Conservation (phyloP, 2,888 invertebrate species). For the Leptura quadrifasciata region DNA sequence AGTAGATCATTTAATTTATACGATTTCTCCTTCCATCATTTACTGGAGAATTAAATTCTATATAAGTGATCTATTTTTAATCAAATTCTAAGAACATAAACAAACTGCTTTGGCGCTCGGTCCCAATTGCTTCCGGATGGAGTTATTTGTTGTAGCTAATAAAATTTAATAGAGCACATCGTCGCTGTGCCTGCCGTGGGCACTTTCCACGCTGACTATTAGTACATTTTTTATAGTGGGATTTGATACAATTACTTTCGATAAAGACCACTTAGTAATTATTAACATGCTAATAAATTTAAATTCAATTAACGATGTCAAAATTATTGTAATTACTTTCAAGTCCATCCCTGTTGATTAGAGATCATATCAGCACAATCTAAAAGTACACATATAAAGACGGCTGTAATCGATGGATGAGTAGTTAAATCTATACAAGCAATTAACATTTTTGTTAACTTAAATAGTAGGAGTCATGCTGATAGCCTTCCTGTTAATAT, state of each 20-base stretch:
- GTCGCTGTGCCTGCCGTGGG: too few species aligned
- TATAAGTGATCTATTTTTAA: too few species aligned
- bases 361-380: slow-evolving; percentile 52
- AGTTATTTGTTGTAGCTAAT: too few species aligned
- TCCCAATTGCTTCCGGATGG: too few species aligned
- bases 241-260: slow-evolving; percentile 33
- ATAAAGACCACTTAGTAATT: slow-evolving; percentile 23
- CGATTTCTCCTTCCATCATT: too few species aligned
- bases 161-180: too few species aligned
- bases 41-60: too few species aligned
- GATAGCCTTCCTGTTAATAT: slow-evolving; percentile 53
- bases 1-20: too few species aligned
- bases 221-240: background rate
- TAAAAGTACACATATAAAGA: slow-evolving; percentile 57
- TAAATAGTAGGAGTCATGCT: slow-evolving; percentile 66
- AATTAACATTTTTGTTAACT: slow-evolving; percentile 71
- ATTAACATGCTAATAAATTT: slow-evolving; percentile 19
- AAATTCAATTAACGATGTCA: slow-evolving; percentile 38
- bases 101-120: too few species aligned
- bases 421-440: slow-evolving; percentile 71
- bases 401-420: slow-evolving; percentile 68
- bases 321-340: slow-evolving; percentile 28
- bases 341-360: slow-evolving; percentile 37
- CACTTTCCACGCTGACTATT: background rate
- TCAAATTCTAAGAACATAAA: too few species aligned